phyloP scores from a whole-genome alignment of 2,888 invertebrate genomes.

The Camponotus fellah region DNA sequence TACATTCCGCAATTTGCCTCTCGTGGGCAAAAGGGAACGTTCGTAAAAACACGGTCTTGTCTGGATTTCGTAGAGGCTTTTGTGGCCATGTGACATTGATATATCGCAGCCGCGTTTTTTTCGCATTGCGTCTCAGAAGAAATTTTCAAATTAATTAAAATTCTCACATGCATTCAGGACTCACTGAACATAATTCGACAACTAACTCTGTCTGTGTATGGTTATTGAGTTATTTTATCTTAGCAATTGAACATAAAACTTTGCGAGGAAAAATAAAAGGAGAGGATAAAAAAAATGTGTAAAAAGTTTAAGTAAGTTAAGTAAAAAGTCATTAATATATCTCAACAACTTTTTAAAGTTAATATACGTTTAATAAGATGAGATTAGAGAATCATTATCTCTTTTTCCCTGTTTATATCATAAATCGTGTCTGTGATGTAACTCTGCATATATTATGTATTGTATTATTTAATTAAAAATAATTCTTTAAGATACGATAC shows the following conservation, averaged over 20 bases:
- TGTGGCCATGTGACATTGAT: constrained; percentile 45
- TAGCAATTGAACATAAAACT: neutral
- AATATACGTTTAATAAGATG: neutral
- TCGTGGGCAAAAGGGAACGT: constrained; percentile 43
- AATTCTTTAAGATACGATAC: neutral
- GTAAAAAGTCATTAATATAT: neutral
- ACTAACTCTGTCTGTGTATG: neutral
- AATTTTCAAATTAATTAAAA: constrained; percentile 37
- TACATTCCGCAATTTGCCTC: constrained; percentile 61
- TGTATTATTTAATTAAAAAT: neutral
- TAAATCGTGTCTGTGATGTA: neutral
- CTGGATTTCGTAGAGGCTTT: constrained; percentile 46
- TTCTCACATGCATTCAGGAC: neutral
- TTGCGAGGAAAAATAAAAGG: neutral
- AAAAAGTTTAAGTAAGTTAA: neutral
- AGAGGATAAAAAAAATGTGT: neutral
- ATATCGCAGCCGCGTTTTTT: constrained; percentile 32
- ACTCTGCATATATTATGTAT: neutral
- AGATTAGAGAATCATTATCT: neutral
- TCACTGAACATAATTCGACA: neutral
- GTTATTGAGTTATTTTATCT: neutral
- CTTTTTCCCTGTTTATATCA: neutral
- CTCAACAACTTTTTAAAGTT: neutral
- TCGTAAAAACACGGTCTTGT: constrained; percentile 41
- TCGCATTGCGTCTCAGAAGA: neutral